Evolutionary conservation across 2,113 vertebrate genomes (phyloP).

Genomic region (Calidris pugnax): DNA sequence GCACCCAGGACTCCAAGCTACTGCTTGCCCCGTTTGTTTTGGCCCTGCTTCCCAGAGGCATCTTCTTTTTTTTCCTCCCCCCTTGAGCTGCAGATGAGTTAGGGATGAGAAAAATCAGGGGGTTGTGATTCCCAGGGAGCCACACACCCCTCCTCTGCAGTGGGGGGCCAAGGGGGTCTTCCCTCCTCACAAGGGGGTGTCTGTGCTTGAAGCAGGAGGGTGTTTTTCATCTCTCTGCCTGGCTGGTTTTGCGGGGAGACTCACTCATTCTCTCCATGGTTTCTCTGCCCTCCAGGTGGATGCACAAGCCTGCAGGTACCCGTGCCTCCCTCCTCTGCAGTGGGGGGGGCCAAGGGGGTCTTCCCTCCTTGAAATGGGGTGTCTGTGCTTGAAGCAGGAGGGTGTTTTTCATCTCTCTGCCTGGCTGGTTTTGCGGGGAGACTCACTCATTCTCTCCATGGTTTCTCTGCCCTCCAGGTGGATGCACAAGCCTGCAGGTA

Average conservation of each 20-base stretch:
- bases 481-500: slow-evolving; percentile 61
- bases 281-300: too few relatives aligned
- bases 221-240: neutral
- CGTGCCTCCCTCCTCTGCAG: slow-evolving; percentile 49
- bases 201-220: neutral
- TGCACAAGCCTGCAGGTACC: too few relatives aligned
- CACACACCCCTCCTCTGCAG: neutral
- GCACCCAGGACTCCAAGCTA: neutral
- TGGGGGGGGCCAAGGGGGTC: neutral
- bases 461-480: slow-evolving; percentile 67
- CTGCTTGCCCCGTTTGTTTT: neutral
- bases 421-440: fast-evolving
- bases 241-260: fast-evolving
- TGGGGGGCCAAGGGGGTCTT: neutral
- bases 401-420: neutral
- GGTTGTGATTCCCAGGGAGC: neutral
- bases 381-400: neutral
- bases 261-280: too few relatives aligned
- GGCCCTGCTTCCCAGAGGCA: neutral
- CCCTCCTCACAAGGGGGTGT: neutral
- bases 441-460: neutral
- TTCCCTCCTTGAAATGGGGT: neutral
- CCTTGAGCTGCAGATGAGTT: neutral
- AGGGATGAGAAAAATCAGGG: neutral
- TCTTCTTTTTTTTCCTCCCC: neutral